Conservation (phyloP, 2,888 invertebrate species). For the Scaptomyza tumidula region DNA sequence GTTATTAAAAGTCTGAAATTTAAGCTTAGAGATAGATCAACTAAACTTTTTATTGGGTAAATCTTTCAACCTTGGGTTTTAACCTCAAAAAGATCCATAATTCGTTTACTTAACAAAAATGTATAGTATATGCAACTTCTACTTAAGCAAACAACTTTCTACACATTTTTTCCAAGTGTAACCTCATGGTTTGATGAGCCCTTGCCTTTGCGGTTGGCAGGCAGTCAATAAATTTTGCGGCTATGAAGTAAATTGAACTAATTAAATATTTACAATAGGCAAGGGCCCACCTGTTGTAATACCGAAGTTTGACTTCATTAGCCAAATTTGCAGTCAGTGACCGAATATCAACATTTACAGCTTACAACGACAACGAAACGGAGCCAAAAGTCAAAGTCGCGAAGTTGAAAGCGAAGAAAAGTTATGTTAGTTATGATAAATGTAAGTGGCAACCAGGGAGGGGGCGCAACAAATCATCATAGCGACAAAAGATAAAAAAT, state of each 20-base stretch:
- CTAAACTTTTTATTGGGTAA: no score
- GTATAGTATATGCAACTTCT: no score
- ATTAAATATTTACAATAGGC: constrained; percentile 72
- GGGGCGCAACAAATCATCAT: constrained; percentile 63
- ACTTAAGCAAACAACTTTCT: no score
- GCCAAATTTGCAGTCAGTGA: constrained; percentile 24
- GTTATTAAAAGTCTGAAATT: no score
- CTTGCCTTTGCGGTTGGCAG: constrained; percentile 9
- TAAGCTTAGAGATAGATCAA: no score
- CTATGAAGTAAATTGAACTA: constrained; percentile 64
- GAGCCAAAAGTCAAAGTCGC: constrained; percentile 21
- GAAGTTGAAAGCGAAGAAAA: constrained; percentile 19
- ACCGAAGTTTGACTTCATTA: constrained; percentile 59
- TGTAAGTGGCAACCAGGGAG: constrained; percentile 41
- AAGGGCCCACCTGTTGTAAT: constrained; percentile 12
- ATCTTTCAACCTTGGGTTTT: no score
- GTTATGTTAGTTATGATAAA: constrained; percentile 62
- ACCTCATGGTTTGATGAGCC: not conserved
- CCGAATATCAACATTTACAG: constrained; percentile 27
- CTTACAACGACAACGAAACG: not conserved
- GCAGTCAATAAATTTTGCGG: constrained; percentile 59
- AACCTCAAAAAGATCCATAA: no score
- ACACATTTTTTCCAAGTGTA: not conserved
- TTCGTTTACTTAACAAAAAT: no score
- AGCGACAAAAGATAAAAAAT: not conserved